A percentile compares a stretch with the other conserved stretches of the same genome.
Evolutionary conservation across 2,797 vertebrate species (phyloP).

Genomic region (Limosa lapponica): DNA sequence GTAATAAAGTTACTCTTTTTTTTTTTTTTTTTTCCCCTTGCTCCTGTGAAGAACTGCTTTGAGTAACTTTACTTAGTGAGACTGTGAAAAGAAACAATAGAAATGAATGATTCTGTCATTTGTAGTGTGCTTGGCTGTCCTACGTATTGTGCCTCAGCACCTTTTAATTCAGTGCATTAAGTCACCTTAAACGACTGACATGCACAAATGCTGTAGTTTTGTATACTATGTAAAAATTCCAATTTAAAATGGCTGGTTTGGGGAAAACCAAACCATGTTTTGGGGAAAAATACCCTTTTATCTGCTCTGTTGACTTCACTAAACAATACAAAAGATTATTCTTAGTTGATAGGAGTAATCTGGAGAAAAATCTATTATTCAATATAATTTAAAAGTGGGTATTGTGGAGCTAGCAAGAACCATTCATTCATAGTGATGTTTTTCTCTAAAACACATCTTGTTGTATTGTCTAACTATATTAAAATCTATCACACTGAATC

Average conservation of each 20-base stretch:
- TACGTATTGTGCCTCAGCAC: background rate
- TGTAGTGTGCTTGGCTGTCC: background rate
- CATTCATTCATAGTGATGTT: background rate
- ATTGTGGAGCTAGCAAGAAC: background rate
- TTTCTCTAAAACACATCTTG: background rate
- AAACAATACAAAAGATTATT: background rate
- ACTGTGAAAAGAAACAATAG: background rate
- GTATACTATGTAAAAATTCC: background rate
- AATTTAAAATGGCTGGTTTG: background rate
- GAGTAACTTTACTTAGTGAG: background rate
- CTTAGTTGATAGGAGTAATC: background rate
- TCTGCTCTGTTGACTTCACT: background rate
- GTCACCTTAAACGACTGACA: background rate
- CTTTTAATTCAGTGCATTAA: background rate
- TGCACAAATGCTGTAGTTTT: background rate
- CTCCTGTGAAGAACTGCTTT: background rate
- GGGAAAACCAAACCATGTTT: background rate
- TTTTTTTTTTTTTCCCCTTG: accelerated
- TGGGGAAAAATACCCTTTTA: background rate
- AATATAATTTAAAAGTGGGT: background rate
- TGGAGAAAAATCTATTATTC: slow-evolving; percentile 5
- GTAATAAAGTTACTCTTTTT: accelerated
- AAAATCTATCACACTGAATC: slow-evolving; percentile 45
- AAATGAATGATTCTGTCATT: background rate
- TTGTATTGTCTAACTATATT: slow-evolving; percentile 15